Evolutionary conservation across 2,113 vertebrate species (phyloP), one percentile per base, ranked within the genome.

Genomic region (Rhinichthys klamathensis): DNA sequence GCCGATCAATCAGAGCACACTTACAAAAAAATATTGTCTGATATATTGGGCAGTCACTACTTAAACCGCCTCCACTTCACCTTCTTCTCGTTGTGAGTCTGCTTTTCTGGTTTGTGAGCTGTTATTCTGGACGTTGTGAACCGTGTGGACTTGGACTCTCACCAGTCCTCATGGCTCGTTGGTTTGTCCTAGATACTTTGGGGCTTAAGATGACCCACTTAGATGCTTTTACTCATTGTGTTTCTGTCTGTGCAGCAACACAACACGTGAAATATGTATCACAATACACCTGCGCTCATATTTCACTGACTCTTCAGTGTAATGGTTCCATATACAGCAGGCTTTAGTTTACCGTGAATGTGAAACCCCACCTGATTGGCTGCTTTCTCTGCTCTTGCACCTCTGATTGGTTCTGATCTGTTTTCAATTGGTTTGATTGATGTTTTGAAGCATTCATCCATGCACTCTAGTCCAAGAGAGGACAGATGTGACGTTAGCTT

Each of bases 191-290:
- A 87, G 83, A 89, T 87, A 60, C 74, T 82, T 30, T 56, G n/a
- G 63, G 73, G 74, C 73, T 51, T 81, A 63, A 27, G 58, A 82
- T 85, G 83, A 87, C 88, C 86, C 80, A 87, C 58, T 87, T 89
- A 80, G 56, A 41, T 51, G 25, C 35, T 49, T 58, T 74, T 80
- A 56, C 67, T 82, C 54, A 30, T 51, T 78, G 60, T 76, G 56
- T 60, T 32, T 83, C 67, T 84, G 70, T 4, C 15, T 82, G 16
- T 87, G 72, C 70, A 76, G 16, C 72, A 65, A 88, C 61, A 69
- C 44, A 70, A 82, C 80, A 79, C 32, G 69, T 85, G 76, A 12
- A 46, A 75, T 49, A 73, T n/a, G 63, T 60, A 63, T 61, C 1
- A 32, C 60, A 67, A 67, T 67, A 72, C 63, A 44, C 76, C 84